These are phyloP conservation scores for Tetanocera ferruginea DNA, from an alignment of 2,888 invertebrate species.

Conservation along the genomic window DNA sequence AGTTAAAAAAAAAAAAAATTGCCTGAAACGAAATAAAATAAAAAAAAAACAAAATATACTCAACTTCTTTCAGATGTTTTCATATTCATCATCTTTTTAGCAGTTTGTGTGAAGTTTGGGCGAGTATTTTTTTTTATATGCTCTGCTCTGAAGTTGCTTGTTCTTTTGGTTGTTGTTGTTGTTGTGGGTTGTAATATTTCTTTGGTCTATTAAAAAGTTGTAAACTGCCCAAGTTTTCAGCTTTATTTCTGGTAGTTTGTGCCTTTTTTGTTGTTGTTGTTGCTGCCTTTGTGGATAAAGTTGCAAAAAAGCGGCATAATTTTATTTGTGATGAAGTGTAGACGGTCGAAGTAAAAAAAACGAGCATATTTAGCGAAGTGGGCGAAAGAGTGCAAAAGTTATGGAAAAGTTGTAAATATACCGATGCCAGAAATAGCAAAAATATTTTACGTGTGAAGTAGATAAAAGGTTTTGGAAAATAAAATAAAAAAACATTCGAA, in stretches of 20 bases:
- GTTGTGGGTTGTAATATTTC: slow-evolving; percentile 51
- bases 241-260: slow-evolving; percentile 46
- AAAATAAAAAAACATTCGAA: too few relatives aligned
- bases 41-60: slow-evolving; percentile 15
- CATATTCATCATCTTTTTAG: slow-evolving; percentile 64
- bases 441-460: too few relatives aligned
- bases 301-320: slow-evolving; percentile 49
- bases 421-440: too few relatives aligned
- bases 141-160: slow-evolving; percentile 39
- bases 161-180: slow-evolving; percentile 27
- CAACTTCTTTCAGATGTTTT: slow-evolving; percentile 37
- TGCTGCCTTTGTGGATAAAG: slow-evolving; percentile 27
- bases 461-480: too few relatives aligned
- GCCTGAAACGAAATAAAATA: too few relatives aligned
- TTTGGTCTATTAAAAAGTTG: slow-evolving; percentile 67
- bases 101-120: slow-evolving; percentile 58
- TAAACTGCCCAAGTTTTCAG: slow-evolving; percentile 60
- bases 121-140: slow-evolving; percentile 38
- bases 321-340: slow-evolving; percentile 49
- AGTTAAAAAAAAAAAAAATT: slow-evolving; percentile 43
- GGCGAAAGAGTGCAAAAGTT: neutral
- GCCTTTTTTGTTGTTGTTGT: slow-evolving; percentile 52
- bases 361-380: slow-evolving; percentile 15
- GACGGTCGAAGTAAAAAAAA: neutral
- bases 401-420: too few relatives aligned